Conservation (phyloP, 2,113 vertebrate genomes). For the Chloroceryle aenea region DNA sequence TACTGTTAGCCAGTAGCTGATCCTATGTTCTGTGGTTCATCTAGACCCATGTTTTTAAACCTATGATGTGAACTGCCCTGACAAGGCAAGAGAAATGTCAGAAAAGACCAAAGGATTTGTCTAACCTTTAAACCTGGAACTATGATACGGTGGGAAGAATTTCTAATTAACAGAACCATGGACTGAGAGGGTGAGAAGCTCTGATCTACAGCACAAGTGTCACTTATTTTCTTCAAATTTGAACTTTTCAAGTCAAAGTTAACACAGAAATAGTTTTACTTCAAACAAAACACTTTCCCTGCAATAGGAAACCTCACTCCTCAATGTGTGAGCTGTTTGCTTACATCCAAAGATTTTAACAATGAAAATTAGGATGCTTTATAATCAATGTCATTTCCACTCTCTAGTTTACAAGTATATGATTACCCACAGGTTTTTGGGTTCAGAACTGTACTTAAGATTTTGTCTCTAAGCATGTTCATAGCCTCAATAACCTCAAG, state of each 20-base stretch:
- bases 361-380: not conserved
- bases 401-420: not conserved
- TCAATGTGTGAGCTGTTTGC: fast-evolving
- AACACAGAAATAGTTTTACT: not conserved
- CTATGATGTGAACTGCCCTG: not conserved
- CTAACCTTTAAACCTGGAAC: not conserved
- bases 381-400: not conserved
- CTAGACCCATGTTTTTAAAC: not conserved
- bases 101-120: not conserved
- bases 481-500: not conserved
- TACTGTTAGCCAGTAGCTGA: not conserved
- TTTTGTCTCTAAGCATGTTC: not conserved
- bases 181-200: not conserved
- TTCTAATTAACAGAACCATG: not conserved
- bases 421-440: not conserved
- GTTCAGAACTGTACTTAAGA: not conserved
- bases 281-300: not conserved
- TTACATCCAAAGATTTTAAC: not conserved
- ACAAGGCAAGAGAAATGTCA: not conserved
- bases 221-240: not conserved
- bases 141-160: not conserved
- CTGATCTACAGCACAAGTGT: not conserved
- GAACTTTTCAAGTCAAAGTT: not conserved
- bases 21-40: not conserved
- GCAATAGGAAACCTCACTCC: not conserved